Conservation (phyloP, 2,888 invertebrate species). For the Oligia strigilis region DNA sequence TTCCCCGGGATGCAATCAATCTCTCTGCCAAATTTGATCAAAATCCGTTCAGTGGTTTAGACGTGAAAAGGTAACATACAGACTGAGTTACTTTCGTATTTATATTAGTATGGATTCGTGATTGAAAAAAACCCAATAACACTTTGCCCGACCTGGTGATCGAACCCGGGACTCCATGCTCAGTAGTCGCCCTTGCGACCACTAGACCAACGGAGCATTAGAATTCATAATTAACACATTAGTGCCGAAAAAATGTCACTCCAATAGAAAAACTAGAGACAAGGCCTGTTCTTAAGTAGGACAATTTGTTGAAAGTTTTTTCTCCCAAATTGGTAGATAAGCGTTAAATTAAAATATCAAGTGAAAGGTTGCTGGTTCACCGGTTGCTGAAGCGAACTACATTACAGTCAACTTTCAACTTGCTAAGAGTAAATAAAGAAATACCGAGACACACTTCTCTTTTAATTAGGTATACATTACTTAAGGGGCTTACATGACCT, state of each 20-base stretch:
- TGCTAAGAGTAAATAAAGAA: slow-evolving; percentile 5
- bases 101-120: too few relatives aligned
- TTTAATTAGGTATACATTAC: slow-evolving; percentile 1
- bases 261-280: neutral
- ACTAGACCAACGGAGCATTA: neutral
- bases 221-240: neutral
- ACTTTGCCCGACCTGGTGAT: neutral
- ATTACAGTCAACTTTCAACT: slow-evolving; percentile 43
- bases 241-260: neutral
- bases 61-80: too few relatives aligned
- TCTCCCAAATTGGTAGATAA: slow-evolving; percentile 39
- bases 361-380: slow-evolving; percentile 47
- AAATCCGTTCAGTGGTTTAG: too few relatives aligned
- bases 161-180: neutral
- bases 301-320: slow-evolving; percentile 30
- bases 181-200: too few relatives aligned
- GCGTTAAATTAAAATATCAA: slow-evolving; percentile 52
- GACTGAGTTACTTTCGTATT: too few relatives aligned
- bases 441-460: neutral
- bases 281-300: slow-evolving; percentile 6
- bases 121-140: too few relatives aligned
- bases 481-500: too few relatives aligned
- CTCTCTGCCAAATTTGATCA: too few relatives aligned
- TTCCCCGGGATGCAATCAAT: too few relatives aligned
- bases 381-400: slow-evolving; percentile 2